Conservation (phyloP, 2,888 invertebrate species). For the Clostera curtula region DNA sequence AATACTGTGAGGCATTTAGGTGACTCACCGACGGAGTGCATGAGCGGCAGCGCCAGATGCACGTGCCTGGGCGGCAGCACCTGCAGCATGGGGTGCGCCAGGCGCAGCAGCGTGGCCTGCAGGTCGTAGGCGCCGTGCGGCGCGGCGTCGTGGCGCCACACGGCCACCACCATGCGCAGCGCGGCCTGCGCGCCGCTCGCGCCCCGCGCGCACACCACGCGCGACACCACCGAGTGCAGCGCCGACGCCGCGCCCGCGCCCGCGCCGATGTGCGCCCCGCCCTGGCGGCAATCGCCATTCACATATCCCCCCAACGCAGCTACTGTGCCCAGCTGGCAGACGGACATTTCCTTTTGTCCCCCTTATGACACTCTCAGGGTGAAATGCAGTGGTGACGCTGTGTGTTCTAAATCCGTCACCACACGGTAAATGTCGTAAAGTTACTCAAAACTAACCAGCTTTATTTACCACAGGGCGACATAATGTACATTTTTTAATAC, state of each 20-base stretch:
- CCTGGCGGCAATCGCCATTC: conserved; percentile 24
- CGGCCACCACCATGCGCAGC: conserved; percentile 67
- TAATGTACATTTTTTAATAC: no score
- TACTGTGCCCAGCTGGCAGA: no score
- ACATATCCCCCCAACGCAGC: no score
- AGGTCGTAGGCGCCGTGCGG: conserved; percentile 32
- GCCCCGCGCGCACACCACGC: conserved; percentile 51
- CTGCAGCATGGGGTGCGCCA: conserved; percentile 82
- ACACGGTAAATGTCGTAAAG: no score
- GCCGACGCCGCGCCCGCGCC: conserved; percentile 56
- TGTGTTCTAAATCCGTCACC: no score
- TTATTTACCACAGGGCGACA: no score
- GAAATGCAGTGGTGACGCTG: no score
- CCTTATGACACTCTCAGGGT: no score
- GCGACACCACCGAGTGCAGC: conserved; percentile 49
- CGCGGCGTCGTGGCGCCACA: conserved; percentile 77
- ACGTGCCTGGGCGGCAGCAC: conserved; percentile 78
- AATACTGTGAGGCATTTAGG: conserved; percentile 64
- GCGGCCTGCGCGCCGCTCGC: conserved; percentile 39
- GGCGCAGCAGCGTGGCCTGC: conserved; percentile 69
- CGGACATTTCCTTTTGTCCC: no score
- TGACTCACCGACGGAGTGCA: conserved; percentile 75
- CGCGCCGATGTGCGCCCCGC: conserved; percentile 50
- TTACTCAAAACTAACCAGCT: no score
- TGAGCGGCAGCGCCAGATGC: conserved; percentile 79